Base-by-base conservation (phyloP, 2,797 vertebrate genomes). In the Rhinichthys osculus region DNA sequence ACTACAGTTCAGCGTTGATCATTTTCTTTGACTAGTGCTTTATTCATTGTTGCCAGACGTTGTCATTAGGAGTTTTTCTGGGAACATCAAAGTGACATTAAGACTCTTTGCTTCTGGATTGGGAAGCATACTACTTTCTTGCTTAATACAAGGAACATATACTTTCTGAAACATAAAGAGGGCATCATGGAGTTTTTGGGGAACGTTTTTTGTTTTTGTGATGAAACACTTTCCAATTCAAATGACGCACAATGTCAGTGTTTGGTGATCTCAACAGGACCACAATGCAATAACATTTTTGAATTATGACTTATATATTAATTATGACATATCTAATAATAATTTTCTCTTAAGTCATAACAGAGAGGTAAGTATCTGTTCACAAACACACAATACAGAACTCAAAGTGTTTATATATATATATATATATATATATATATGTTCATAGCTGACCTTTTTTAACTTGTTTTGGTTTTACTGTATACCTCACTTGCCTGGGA, bases 51-150 rank as follows among this genome's bases (percentile, higher is more conserved):
- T 57, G 16, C 10, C 42, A 73, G 50, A 14, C 21, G 54, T 38
- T 88, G 54, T 77, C 72, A 64, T 84, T 78, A 71, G 27, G 17
- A n/a, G 64, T 88, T 67, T 72, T 78, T 78, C 23, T 74, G n/a
- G 47, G 21, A 33, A 52, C 35, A 38, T 79, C 42, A 57, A 38
- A 21, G 38, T 79, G 23, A 50, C 5, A 40, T 23, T 3, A 33
- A 33, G 47, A 27, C 27, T 67, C 23, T 42, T 19, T 40, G 3
- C n/a, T 44, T 62, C 17, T 66, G 40, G 57, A 78, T 64, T 40
- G 10, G 19, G 23, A n/a, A 47, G 3, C 7, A 44, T 27, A n/a
- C 70, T 72, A 23, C 13, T 23, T 27, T 13, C 27, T 27, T 27
- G 16, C 7, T 10, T 30, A 50, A 42, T 73, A 30, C 14, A 73